Base-by-base conservation (phyloP, 2,888 invertebrate genomes). In the Drosophila peninsularis region DNA sequence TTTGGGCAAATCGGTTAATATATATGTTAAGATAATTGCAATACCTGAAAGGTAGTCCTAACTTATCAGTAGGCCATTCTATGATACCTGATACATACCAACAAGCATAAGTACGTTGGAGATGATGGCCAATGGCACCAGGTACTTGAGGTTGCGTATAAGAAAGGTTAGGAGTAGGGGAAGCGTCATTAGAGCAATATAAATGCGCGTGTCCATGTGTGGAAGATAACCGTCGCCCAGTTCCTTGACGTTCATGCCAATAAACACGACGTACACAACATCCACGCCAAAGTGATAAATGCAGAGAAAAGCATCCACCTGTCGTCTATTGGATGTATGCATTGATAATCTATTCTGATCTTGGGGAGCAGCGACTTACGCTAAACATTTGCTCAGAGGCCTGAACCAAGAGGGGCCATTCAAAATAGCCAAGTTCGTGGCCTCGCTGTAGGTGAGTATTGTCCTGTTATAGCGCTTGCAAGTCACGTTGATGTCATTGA, bases 201-300 rank as follows among this genome's bases (percentile, higher is more conserved):
- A 93, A 7, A 93, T 76, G 0, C 93, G 91, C 69, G 92, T 91
- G 32, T 94, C 92, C 30, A 93, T 92, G 1, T 92, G 92, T 37
- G 82, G 72, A 0, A 93, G 77, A 84, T 94, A 93, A 64, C 90
- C 91, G 78, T 96, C 95, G 1, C 95, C 93, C 3, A 97, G 95
- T 93, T 95, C 95, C 90, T 96, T 94, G 0, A 97, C 86, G 91
- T 96, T 98, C 75, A 95, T 95, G 1, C 98, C 95, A 17, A 99
- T 96, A 91, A 99, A 99, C 11, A 98, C 96, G 57, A 98, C 95
- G 93, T 99, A 99, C 0, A 98, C 98, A 92, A 98, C 98, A 92
- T 98, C 99, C 91, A 99, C 98, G 7, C 99, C 99, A 84, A 98
- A 94, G 91, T 99, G 95, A 91, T 98, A 98, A 55, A 98, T 93